phyloP scores from a whole-genome alignment of 1,140 invertebrate genomes.

The Calosoma granatense region DNA sequence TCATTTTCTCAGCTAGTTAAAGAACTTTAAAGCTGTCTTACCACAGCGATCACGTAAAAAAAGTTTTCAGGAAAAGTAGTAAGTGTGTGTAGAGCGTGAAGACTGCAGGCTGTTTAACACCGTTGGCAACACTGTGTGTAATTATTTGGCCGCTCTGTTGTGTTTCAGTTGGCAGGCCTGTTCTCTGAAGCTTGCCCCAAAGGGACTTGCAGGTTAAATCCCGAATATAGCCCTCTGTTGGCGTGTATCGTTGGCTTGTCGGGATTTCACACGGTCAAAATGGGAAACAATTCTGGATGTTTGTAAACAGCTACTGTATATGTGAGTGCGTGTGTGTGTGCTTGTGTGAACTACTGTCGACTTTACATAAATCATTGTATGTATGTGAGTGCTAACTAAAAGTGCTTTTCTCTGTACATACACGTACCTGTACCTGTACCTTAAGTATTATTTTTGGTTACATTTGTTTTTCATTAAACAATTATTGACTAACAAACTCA shows the following conservation, averaged over 20 bases:
- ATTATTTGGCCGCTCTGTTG: background rate
- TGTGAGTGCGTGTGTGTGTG: too few relatives aligned
- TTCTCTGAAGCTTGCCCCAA: background rate
- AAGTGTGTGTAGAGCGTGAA: too few relatives aligned
- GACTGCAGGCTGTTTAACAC: too few relatives aligned
- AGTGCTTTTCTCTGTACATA: background rate
- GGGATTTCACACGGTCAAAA: background rate
- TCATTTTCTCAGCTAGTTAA: background rate
- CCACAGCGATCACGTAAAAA: background rate
- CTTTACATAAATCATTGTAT: background rate
- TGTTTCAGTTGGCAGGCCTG: background rate
- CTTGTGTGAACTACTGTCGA: too few relatives aligned
- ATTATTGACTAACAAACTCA: background rate
- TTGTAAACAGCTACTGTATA: background rate
- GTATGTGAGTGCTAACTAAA: background rate
- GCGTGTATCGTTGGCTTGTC: background rate
- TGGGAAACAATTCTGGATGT: constrained; percentile 1
- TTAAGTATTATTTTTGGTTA: background rate
- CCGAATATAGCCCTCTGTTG: background rate
- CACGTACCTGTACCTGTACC: background rate
- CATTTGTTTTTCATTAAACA: background rate
- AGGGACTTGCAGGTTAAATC: background rate
- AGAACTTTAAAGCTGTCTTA: background rate
- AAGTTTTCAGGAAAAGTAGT: too few relatives aligned
- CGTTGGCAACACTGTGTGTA: too few relatives aligned